Evolutionary conservation across 2,888 invertebrate species (phyloP), one percentile per base, ranked within the genome.

Genomic region (Trilocha varians): DNA sequence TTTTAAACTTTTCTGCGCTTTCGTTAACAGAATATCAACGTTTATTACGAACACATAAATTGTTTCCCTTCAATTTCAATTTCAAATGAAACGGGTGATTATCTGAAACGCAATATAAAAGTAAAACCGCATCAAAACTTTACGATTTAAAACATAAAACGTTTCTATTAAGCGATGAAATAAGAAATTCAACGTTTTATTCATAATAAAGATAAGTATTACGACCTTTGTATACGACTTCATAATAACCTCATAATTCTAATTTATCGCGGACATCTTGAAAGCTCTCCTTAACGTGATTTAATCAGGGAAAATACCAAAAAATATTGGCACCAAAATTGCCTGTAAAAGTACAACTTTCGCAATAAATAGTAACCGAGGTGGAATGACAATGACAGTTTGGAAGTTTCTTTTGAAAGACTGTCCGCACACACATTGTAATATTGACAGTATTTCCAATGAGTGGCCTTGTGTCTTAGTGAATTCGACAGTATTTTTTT

Each of bases 221-320:
- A 42, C 16, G 34, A 34, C 17, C 34, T 35, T 36, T 36, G 40
- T 40, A 35, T 40, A 25, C 18, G 43, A 13, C 15, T 14, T 25
- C 39, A 34, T 43, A 43, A 43, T 39, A 39, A 39, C 37, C 25
- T 25, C 43, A 34, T 43, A 43, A 38, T 37, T 43, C 40, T 34
- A 34, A 34, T 36, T 34, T 43, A 43, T 43, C 40, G 16, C 36
- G 13, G 34, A 17, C 37, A 25, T 37, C 33, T 32, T 32, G 36
- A 17, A 16, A 40, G 37, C 18, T 33, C 32, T 13, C 16, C 3
- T 40, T 18, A 14, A 36, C 18, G 16, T 18, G 39, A 43, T 43
- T 39, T 40, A 43, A 40, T 43, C 40, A 40, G 34, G 36, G 36
- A 38, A 34, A 40, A 16, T 36, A 16, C 36, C 36, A 40, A 37